Conservation (phyloP, 2,888 invertebrate genomes). For the Digitonthophagus gazella region DNA sequence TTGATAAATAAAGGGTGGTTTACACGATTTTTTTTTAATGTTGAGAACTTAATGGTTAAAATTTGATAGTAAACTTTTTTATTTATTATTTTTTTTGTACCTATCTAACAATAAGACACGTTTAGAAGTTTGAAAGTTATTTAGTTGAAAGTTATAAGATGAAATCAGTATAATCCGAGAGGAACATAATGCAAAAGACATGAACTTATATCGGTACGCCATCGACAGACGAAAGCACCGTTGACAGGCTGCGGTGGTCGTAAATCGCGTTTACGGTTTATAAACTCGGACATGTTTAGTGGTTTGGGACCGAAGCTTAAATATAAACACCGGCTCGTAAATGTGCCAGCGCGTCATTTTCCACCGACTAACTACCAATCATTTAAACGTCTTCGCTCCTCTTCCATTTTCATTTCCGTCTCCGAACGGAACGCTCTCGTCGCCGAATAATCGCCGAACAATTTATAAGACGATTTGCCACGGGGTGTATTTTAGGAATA, state of each 20-base stretch:
- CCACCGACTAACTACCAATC: constrained; percentile 48
- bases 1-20: too few relatives aligned
- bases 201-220: background rate
- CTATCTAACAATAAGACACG: too few relatives aligned
- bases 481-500: background rate
- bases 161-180: too few relatives aligned
- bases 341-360: constrained; percentile 48
- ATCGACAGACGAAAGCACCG: constrained; percentile 1
- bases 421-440: constrained; percentile 20
- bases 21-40: too few relatives aligned
- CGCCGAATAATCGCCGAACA: constrained; percentile 23
- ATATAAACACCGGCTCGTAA: constrained; percentile 47
- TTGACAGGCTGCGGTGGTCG: constrained; percentile 1
- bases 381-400: constrained; percentile 46
- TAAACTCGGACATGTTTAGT: constrained; percentile 45
- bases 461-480: constrained; percentile 19
- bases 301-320: constrained; percentile 32
- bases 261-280: constrained; percentile 40
- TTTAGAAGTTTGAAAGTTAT: too few relatives aligned
- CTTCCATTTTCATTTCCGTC: constrained; percentile 45
- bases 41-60: too few relatives aligned
- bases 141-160: too few relatives aligned
- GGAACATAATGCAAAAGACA: background rate
- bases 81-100: too few relatives aligned
- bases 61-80: too few relatives aligned